phyloP scores from a whole-genome alignment of 2,888 invertebrate species.

The Lobophora halterata region DNA sequence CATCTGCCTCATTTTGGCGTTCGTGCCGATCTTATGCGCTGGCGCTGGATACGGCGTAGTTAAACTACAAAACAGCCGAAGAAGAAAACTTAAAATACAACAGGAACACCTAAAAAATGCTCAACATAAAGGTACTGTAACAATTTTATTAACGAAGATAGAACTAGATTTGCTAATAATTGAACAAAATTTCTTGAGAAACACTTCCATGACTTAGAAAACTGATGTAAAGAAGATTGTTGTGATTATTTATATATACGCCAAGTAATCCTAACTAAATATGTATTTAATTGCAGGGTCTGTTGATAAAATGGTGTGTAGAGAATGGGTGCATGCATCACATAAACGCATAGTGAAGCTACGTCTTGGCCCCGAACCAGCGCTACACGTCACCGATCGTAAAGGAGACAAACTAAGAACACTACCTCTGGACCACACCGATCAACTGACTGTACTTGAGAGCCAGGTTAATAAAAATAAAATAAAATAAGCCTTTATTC shows the following conservation, averaged over 20 bases:
- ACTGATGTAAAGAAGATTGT: too few relatives aligned
- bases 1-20: conserved; percentile 93
- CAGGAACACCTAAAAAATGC: conserved; percentile 85
- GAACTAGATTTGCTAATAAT: neutral
- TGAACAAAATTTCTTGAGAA: too few relatives aligned
- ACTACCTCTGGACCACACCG: conserved; percentile 87
- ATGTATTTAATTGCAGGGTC: conserved; percentile 72
- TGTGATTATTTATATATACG: too few relatives aligned
- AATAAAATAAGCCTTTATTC: neutral
- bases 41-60: conserved; percentile 96
- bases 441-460: conserved; percentile 91
- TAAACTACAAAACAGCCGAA: conserved; percentile 92
- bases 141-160: neutral
- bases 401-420: conserved; percentile 95
- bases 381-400: conserved; percentile 92
- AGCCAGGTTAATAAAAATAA: conserved; percentile 83
- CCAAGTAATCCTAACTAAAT: neutral
- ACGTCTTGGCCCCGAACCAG: conserved; percentile 93
- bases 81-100: conserved; percentile 89
- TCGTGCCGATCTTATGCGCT: conserved; percentile 95
- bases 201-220: too few relatives aligned
- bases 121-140: conserved; percentile 78
- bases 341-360: conserved; percentile 93
- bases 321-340: conserved; percentile 96
- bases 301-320: conserved; percentile 95